Evolutionary conservation across 2,888 invertebrate species (phyloP).

Genomic region (Hirudinaria manillensis): DNA sequence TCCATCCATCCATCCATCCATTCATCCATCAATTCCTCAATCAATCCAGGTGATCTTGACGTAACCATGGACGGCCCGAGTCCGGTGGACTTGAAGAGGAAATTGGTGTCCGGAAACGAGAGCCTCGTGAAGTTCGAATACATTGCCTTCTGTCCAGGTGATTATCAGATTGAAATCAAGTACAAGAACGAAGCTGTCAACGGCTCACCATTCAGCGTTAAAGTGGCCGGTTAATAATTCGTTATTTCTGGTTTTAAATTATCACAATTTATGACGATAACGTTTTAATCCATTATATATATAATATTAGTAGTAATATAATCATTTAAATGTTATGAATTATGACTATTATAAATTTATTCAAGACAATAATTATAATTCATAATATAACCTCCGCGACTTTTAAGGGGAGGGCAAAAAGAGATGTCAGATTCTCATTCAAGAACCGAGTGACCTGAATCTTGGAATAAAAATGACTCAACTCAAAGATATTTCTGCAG

Average conservation of each 20-base stretch:
- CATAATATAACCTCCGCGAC: too few relatives aligned
- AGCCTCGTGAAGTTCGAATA: constrained; percentile 23
- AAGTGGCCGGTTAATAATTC: constrained; percentile 61
- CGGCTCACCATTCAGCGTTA: constrained; percentile 85
- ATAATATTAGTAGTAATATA: too few relatives aligned
- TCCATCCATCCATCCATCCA: background rate
- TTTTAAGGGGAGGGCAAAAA: constrained; percentile 9
- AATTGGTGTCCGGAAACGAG: background rate
- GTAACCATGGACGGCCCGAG: constrained; percentile 21
- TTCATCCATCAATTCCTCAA: background rate
- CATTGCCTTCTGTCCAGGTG: constrained; percentile 88
- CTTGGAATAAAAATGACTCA: background rate
- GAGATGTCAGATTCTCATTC: constrained; percentile 6
- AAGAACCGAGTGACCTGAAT: constrained; percentile 3
- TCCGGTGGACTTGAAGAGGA: background rate
- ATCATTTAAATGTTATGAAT: too few relatives aligned
- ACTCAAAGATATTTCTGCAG: background rate
- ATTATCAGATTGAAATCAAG: constrained; percentile 86
- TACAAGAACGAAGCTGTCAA: constrained; percentile 89
- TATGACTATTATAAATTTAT: too few relatives aligned
- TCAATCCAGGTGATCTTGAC: constrained; percentile 8
- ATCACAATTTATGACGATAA: too few relatives aligned
- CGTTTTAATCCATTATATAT: too few relatives aligned
- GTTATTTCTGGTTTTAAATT: background rate
- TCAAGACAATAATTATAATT: too few relatives aligned